Conservation (phyloP, 2,797 vertebrate species). For the Thaleichthys pacificus region DNA sequence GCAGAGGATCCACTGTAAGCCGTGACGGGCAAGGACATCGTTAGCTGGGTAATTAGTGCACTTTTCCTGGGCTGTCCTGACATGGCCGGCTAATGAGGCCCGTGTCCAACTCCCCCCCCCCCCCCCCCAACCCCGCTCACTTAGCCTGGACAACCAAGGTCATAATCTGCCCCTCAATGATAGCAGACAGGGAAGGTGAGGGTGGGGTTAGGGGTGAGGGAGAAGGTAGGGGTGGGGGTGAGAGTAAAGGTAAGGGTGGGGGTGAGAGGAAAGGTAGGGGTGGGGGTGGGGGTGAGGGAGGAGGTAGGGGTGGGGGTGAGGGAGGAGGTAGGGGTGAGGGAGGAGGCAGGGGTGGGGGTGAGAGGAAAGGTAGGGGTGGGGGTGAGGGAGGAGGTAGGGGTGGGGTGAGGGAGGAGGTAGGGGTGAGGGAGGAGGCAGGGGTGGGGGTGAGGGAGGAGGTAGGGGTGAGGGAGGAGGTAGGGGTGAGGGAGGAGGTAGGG, state of each 20-base stretch:
- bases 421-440: constrained; percentile 42
- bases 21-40: constrained; percentile 75
- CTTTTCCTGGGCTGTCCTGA: constrained; percentile 69
- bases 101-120: constrained; percentile 55
- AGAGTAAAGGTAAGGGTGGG: constrained; percentile 25
- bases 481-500: constrained; percentile 42
- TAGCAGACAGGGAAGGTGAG: constrained; percentile 35
- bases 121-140: constrained; percentile 21
- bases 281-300: too few relatives aligned
- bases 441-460: neutral
- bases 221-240: constrained; percentile 34
- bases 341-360: constrained; percentile 34
- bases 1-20: constrained; percentile 70
- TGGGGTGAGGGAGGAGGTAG: constrained; percentile 41
- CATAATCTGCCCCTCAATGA: constrained; percentile 58
- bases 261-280: too few relatives aligned
- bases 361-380: constrained; percentile 26
- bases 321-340: constrained; percentile 35
- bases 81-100: constrained; percentile 73
- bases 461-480: constrained; percentile 38
- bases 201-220: constrained; percentile 35
- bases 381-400: too few relatives aligned
- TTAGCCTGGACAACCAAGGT: constrained; percentile 70
- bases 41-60: constrained; percentile 79
- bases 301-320: constrained; percentile 18